A percentile compares a stretch with the other conserved stretches of the same genome.
phyloP scores from a whole-genome alignment of 2,888 invertebrate species.

The Stenotaenia linearis region DNA sequence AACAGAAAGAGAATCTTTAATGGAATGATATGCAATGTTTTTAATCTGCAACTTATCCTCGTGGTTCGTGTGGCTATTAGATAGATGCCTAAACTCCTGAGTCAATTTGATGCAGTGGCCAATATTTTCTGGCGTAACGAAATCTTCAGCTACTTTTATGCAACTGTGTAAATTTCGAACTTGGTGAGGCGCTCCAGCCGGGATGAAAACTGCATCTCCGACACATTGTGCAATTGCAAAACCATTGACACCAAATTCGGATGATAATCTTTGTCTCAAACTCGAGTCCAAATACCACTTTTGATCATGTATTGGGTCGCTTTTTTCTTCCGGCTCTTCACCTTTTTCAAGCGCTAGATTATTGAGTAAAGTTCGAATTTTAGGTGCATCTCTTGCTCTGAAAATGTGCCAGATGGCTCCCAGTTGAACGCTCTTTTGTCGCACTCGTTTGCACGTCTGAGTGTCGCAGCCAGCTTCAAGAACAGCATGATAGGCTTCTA shows the following conservation, averaged over 20 bases:
- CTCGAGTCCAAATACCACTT: constrained; percentile 88
- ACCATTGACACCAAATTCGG: constrained; percentile 88
- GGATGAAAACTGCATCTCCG: constrained; percentile 96
- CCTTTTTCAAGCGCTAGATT: constrained; percentile 71
- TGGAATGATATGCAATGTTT: not conserved
- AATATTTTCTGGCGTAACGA: constrained; percentile 96
- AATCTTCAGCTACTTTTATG: constrained; percentile 96
- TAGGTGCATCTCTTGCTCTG: constrained; percentile 87
- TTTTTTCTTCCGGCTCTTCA: constrained; percentile 74
- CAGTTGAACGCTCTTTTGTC: constrained; percentile 73
- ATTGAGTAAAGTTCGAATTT: constrained; percentile 87
- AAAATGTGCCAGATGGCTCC: constrained; percentile 99
- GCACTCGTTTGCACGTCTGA: constrained; percentile 68
- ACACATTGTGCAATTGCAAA: constrained; percentile 93
- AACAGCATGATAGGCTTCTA: constrained; percentile 79
- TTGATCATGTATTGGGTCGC: constrained; percentile 97
- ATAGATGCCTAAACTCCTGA: not conserved
- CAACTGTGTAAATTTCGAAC: constrained; percentile 95
- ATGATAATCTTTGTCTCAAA: constrained; percentile 76
- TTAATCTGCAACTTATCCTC: not conserved
- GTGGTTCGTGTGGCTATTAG: not conserved
- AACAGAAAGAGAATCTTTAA: constrained; percentile 71
- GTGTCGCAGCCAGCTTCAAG: constrained; percentile 91
- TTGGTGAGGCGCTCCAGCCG: constrained; percentile 97
- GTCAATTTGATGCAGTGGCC: constrained; percentile 79